Evolutionary conservation across 2,113 vertebrate species (phyloP), one percentile per base, ranked within the genome.

Genomic region (Furnarius figulus): DNA sequence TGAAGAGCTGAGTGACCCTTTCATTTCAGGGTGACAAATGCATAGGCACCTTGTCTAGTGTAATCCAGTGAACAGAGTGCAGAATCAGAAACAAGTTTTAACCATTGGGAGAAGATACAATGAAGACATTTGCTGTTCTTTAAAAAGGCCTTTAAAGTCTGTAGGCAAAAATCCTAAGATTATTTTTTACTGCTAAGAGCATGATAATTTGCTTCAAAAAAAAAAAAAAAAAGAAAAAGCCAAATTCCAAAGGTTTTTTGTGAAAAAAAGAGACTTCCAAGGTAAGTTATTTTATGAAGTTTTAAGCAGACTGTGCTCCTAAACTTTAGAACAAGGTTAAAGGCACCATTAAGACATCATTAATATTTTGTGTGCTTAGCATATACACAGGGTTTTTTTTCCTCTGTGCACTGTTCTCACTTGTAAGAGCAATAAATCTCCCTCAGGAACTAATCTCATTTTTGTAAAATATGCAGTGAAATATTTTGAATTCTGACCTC

Each of bases 291-390:
- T 63, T 77, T 14, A 68, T 46, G 18, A 90, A 72, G 19, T 81
- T 96, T 63, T 73, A 68, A 75, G 30, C 49, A 72, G 44, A n/a
- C 31, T 81, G 33, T 70, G 50, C 39, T 61, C 40, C 62, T 93
- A 74, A 93, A 75, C 78, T 76, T 95, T 53, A 4, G 35, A 87
- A 78, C 71, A 87, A 87, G 80, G 87, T 93, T 92, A 87, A 97
- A 77, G 80, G 40, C 39, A 49, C 75, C 70, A 87, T 90, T 92
- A 95, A 97, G 61, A 56, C 6, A 35, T 89, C 90, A 90, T 97
- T 97, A 97, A 94, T 97, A 96, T 97, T 97, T 97, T 84, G 85
- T 87, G 25, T 93, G 61, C 86, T 96, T 95, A 85, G 30, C 65
- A 67, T 84, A 92, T 59, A 82, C 21, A 61, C 73, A 76, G 95